These are phyloP conservation scores for Carassius gibelio DNA, from an alignment of 2,113 vertebrate genomes.

Conservation along the genomic window DNA sequence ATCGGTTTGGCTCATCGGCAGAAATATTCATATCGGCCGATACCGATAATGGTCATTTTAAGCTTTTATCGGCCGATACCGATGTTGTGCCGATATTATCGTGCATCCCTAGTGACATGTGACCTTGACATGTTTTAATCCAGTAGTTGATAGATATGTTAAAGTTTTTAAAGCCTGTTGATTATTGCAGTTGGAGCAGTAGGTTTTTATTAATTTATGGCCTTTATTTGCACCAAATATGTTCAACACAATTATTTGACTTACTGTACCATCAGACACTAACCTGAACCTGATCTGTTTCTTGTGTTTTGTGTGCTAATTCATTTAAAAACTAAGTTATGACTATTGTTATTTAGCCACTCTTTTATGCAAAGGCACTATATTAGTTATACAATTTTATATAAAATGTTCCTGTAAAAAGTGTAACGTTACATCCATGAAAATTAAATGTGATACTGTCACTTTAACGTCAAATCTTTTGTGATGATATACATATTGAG, in stretches of 20 bases:
- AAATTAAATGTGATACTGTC: not conserved
- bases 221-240: conserved; percentile 11
- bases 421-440: not conserved
- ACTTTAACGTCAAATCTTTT: not conserved
- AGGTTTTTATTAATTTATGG: not conserved
- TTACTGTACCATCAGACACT: not conserved
- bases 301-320: not conserved
- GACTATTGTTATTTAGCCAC: too few relatives aligned
- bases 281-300: not conserved
- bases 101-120: too few relatives aligned
- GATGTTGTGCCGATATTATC: too few relatives aligned
- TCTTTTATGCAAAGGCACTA: not conserved
- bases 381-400: not conserved
- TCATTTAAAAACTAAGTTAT: too few relatives aligned
- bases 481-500: not conserved
- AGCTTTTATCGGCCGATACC: too few relatives aligned
- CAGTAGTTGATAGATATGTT: not conserved
- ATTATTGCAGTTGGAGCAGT: not conserved
- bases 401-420: not conserved
- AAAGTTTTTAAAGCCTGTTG: not conserved
- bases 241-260: not conserved
- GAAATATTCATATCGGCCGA: too few relatives aligned
- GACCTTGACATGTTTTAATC: not conserved
- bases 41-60: too few relatives aligned
- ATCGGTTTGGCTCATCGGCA: too few relatives aligned